A percentile compares a stretch with the other conserved stretches of the same genome.
phyloP scores from a whole-genome alignment of 1,140 invertebrate species.

The Brachionus rotundiformis region DNA sequence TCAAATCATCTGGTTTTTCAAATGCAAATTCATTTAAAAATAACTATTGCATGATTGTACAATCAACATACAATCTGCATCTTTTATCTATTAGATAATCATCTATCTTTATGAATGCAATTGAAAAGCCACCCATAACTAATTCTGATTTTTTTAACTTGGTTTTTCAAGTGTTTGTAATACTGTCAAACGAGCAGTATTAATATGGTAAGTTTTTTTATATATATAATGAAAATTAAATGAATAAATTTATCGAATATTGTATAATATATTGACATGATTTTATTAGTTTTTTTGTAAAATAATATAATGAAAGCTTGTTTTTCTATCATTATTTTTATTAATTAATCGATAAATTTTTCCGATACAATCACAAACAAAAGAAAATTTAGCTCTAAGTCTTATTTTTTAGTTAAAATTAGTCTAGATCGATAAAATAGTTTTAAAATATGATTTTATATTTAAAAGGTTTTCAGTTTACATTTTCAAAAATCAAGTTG shows the following conservation, averaged over 20 bases:
- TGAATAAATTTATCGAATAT: constrained; percentile 26
- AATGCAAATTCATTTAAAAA: constrained; percentile 49
- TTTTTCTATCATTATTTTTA: neutral
- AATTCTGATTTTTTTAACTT: constrained; percentile 42
- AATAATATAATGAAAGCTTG: neutral
- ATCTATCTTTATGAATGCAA: constrained; percentile 14
- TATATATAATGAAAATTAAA: neutral
- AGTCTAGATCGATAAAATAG: neutral
- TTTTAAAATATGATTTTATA: neutral
- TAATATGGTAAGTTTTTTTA: constrained; percentile 69
- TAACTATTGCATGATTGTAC: neutral
- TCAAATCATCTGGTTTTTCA: neutral
- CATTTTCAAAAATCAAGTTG: constrained; percentile 78
- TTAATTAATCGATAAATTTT: constrained; percentile 21
- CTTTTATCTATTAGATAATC: neutral
- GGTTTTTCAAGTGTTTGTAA: constrained; percentile 74
- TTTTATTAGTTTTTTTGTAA: neutral
- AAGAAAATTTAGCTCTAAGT: neutral
- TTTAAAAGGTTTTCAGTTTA: constrained; percentile 71
- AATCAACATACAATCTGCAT: too few relatives aligned
- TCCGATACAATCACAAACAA: neutral
- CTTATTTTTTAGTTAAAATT: neutral
- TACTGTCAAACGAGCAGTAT: constrained; percentile 78
- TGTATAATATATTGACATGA: neutral
- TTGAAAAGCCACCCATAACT: constrained; percentile 48